A percentile compares a stretch with the other conserved stretches of the same genome.
phyloP scores from a whole-genome alignment of 2,113 vertebrate genomes.

The Mungos mungo region DNA sequence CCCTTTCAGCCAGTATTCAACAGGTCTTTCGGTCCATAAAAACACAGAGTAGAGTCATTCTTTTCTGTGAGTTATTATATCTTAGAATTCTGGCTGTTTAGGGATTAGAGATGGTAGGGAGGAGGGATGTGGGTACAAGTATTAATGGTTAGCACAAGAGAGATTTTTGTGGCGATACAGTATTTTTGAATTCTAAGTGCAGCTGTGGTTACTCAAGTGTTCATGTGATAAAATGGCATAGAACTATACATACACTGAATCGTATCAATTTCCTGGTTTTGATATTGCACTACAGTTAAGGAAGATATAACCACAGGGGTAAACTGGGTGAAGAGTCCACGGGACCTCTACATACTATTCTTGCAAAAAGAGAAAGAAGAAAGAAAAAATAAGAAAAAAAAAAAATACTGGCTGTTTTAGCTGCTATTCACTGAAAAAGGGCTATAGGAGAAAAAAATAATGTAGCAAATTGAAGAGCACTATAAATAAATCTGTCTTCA shows the following conservation, averaged over 20 bases:
- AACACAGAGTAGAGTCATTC: background rate
- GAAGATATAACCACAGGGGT: background rate
- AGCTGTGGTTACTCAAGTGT: background rate
- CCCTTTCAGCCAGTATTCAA: background rate
- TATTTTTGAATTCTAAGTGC: background rate
- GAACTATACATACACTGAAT: background rate
- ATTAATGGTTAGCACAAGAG: background rate
- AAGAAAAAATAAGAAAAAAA: background rate
- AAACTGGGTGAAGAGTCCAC: background rate
- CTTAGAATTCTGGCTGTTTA: background rate
- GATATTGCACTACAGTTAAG: background rate
- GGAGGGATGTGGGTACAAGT: background rate
- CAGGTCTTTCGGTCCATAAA: background rate
- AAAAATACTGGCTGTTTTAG: conserved; percentile 5
- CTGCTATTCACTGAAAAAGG: background rate
- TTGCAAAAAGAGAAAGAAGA: background rate
- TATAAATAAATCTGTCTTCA: conserved; percentile 38
- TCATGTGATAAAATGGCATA: background rate
- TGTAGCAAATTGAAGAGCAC: background rate
- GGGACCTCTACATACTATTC: background rate
- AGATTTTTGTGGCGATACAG: background rate
- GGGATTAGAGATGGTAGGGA: background rate
- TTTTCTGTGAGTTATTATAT: background rate
- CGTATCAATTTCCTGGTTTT: background rate
- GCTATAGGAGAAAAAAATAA: background rate